Evolutionary conservation across 1,140 invertebrate genomes (phyloP).

Genomic region (Drosophila insularis): DNA sequence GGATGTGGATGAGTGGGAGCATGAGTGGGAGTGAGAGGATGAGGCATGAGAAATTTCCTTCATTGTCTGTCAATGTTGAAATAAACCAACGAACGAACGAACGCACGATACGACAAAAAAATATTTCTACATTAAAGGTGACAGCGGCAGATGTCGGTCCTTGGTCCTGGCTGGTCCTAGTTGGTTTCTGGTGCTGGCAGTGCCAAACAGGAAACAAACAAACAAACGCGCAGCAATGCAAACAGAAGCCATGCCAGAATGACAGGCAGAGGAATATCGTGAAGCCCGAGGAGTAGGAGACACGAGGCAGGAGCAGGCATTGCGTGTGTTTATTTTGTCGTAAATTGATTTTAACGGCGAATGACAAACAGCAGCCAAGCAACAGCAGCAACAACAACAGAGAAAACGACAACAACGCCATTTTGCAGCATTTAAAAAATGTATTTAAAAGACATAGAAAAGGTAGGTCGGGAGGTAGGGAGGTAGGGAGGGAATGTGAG

Average conservation of each 20-base stretch:
- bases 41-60: conserved; percentile 19
- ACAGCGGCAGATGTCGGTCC: conserved; percentile 66
- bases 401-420: conserved; percentile 25
- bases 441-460: conserved; percentile 19
- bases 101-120: conserved; percentile 36
- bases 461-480: background rate
- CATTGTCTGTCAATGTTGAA: conserved; percentile 67
- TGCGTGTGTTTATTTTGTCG: conserved; percentile 79
- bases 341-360: conserved; percentile 80
- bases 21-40: background rate
- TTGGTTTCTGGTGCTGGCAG: conserved; percentile 42
- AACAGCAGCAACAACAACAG: conserved; percentile 27
- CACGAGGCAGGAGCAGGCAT: conserved; percentile 47
- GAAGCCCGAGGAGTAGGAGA: background rate
- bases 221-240: conserved; percentile 66
- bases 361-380: conserved; percentile 65
- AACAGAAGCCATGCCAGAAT: conserved; percentile 48
- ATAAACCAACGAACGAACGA: background rate
- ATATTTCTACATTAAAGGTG: conserved; percentile 79
- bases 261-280: background rate
- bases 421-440: conserved; percentile 71
- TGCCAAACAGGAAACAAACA: conserved; percentile 69
- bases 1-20: background rate
- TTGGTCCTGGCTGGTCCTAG: conserved; percentile 28
- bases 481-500: background rate